Evolutionary conservation across 1,140 invertebrate genomes (phyloP), one percentile per base, ranked within the genome.

Genomic region (Belonocnema kinseyi): DNA sequence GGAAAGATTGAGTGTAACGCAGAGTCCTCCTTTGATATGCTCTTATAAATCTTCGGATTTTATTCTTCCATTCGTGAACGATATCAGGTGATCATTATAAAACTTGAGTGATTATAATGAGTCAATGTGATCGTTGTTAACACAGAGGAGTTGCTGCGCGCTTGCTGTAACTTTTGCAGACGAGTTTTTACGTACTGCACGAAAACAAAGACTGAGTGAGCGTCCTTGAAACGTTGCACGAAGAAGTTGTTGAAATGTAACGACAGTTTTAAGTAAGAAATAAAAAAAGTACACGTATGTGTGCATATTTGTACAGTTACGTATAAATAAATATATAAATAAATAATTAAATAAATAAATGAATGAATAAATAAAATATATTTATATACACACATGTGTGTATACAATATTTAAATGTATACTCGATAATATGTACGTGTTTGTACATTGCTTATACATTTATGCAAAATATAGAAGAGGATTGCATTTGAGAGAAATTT

Each of bases 201-300:
- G 26, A 66, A 66, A 66, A 40, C 26, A 66, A 66, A 66, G 61
- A 66, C 61, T 66, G 61, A 66, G 61, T 66, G 61, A 66, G 61
- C 61, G 61, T 66, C 14, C 40, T 33, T 66, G 61, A 66, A 66
- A 66, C 61, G 61, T 66, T 66, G 33, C 8, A 40, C 26, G 61
- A 66, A 66, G 13, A 26, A 66, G 61, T 40, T 66, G 61, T 66
- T 66, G 33, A 61, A 61, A 40, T 61, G 21, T 40, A 40, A 66
- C 26, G 61, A 66, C 61, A 66, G 61, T 66, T 66, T 66, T 66
- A 66, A 21, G 26, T 66, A 56, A 12, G 21, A 61, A 61, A 61
- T 66, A 56, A 12, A 13, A 61, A 61, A 61, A 13, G 58, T 16
- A 66, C 16, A 66, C 56, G 56, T 21, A 66, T 66, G 61, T 66